Evolutionary conservation across 2,888 invertebrate species (phyloP).

Genomic region (Schizaphis graminum): DNA sequence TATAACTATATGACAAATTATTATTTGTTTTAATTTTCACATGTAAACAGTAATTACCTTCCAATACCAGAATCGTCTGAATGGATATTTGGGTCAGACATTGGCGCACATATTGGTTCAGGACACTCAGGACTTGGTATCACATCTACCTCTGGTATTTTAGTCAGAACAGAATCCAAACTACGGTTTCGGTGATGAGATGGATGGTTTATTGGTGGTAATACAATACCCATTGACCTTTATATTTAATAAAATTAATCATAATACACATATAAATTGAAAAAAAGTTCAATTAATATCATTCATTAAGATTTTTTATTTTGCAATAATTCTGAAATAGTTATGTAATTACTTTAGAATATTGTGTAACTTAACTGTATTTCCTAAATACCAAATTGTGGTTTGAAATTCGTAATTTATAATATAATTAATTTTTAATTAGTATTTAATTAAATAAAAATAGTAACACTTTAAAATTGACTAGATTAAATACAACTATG

Average conservation of each 20-base stretch:
- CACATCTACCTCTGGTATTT: slow-evolving; percentile 88
- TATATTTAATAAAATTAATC: background rate
- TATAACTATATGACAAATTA: slow-evolving; percentile 64
- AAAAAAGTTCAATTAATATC: background rate
- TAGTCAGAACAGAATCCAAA: slow-evolving; percentile 88
- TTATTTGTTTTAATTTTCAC: slow-evolving; percentile 39
- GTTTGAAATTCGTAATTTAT: background rate
- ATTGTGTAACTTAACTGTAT: background rate
- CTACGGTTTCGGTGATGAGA: slow-evolving; percentile 91
- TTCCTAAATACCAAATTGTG: background rate
- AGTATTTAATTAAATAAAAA: background rate
- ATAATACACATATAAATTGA: background rate
- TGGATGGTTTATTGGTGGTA: slow-evolving; percentile 76
- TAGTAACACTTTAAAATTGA: background rate
- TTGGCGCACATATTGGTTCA: slow-evolving; percentile 71
- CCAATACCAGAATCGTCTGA: slow-evolving; percentile 87
- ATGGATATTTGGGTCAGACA: slow-evolving; percentile 58
- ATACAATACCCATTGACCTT: slow-evolving; percentile 78
- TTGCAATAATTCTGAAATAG: background rate
- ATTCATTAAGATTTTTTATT: background rate
- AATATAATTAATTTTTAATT: background rate
- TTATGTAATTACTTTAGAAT: background rate
- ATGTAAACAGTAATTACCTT: slow-evolving; percentile 73
- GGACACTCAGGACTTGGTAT: slow-evolving; percentile 77
- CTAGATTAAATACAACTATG: background rate